A percentile compares a stretch with the other conserved stretches of the same genome.
Conservation (phyloP, 2,888 invertebrate genomes). For the Boloria euphrosyne region DNA sequence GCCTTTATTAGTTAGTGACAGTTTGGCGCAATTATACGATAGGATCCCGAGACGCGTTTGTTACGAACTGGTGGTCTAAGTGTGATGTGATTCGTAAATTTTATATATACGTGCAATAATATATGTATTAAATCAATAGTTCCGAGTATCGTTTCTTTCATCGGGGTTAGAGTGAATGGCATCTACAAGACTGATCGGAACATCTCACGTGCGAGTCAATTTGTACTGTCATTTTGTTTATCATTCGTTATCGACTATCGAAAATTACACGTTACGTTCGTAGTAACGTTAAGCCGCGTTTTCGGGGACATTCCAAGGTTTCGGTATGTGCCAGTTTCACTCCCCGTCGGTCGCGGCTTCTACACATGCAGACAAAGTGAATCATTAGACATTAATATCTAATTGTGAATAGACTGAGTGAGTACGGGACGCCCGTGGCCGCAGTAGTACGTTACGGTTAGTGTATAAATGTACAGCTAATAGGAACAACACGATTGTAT, state of each 20-base stretch:
- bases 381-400: conserved; percentile 53
- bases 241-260: background rate
- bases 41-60: conserved; percentile 1
- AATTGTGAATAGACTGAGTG: conserved; percentile 64
- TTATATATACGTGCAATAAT: conserved; percentile 75
- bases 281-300: conserved; percentile 8
- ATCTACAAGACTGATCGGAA: conserved; percentile 76
- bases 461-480: conserved; percentile 79
- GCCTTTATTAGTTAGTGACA: conserved; percentile 65
- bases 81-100: conserved; percentile 55
- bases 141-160: conserved; percentile 58
- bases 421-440: conserved; percentile 36
- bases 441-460: conserved; percentile 55
- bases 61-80: conserved; percentile 43
- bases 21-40: conserved; percentile 45
- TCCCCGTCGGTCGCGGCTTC: conserved; percentile 18
- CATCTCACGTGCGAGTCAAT: conserved; percentile 74
- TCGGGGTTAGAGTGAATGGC: conserved; percentile 62
- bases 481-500: conserved; percentile 70
- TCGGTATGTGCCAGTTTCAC: conserved; percentile 14
- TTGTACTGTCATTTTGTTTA: conserved; percentile 43
- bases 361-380: conserved; percentile 28
- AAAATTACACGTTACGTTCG: background rate
- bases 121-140: conserved; percentile 66
- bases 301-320: conserved; percentile 36